These are phyloP conservation scores for Ondatra zibethicus DNA, from an alignment of 2,113 vertebrate species.

Conservation along the genomic window DNA sequence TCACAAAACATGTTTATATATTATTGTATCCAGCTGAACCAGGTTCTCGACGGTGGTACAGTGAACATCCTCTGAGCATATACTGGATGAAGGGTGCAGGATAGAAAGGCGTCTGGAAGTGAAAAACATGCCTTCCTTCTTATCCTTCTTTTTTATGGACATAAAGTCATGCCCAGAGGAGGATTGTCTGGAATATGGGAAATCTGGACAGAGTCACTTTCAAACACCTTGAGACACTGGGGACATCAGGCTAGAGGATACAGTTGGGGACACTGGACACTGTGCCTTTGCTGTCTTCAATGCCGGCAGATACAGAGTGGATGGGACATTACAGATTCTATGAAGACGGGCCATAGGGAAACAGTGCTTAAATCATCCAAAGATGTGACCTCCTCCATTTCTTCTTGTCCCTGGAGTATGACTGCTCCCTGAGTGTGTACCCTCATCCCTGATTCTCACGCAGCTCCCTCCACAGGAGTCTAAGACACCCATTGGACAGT, in stretches of 20 bases:
- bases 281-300: background rate
- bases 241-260: background rate
- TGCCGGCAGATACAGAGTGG: too few relatives aligned
- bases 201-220: background rate
- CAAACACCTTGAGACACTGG: background rate
- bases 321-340: background rate
- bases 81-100: background rate
- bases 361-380: background rate
- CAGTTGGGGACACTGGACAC: too few relatives aligned
- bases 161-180: too few relatives aligned
- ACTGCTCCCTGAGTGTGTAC: background rate
- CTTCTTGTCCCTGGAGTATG: background rate
- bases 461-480: background rate
- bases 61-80: background rate
- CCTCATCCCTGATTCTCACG: background rate
- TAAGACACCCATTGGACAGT: background rate
- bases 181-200: too few relatives aligned
- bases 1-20: background rate
- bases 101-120: too few relatives aligned
- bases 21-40: too few relatives aligned
- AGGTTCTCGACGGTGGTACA: fast-evolving
- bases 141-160: background rate
- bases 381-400: background rate
- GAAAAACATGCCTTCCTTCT: background rate
- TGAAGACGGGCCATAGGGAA: background rate